These are phyloP conservation scores for Euphonia xanthogaster DNA, from an alignment of 2,797 vertebrate genomes.

Conservation along the genomic window DNA sequence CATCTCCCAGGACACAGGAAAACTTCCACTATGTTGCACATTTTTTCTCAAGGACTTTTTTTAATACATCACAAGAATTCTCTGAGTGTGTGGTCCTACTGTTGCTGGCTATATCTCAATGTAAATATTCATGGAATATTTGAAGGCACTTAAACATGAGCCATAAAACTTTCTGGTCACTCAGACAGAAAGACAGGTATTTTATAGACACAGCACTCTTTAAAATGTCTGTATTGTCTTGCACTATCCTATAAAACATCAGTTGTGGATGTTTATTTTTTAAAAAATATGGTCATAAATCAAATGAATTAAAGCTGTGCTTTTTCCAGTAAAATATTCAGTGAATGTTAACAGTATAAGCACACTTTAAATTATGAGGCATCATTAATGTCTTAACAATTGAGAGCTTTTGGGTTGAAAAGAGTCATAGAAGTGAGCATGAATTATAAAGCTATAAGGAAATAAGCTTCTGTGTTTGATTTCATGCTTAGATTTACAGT, in stretches of 20 bases:
- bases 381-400: not conserved
- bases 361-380: not conserved
- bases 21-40: not conserved
- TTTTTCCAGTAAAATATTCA: slow-evolving; percentile 11
- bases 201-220: not conserved
- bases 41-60: not conserved
- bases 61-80: not conserved
- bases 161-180: not conserved
- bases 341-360: not conserved
- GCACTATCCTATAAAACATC: not conserved
- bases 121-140: not conserved
- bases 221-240: not conserved
- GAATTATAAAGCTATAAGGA: not conserved
- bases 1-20: not conserved
- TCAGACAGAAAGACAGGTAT: not conserved
- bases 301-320: not conserved
- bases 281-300: not conserved
- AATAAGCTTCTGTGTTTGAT: not conserved
- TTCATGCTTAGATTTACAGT: not conserved
- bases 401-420: not conserved
- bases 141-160: not conserved
- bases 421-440: not conserved
- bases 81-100: fast-evolving
- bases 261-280: not conserved
- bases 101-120: not conserved